A percentile compares a stretch with the other conserved stretches of the same genome.
Conservation (phyloP, 2,113 vertebrate genomes). For the Bombycilla garrulus region DNA sequence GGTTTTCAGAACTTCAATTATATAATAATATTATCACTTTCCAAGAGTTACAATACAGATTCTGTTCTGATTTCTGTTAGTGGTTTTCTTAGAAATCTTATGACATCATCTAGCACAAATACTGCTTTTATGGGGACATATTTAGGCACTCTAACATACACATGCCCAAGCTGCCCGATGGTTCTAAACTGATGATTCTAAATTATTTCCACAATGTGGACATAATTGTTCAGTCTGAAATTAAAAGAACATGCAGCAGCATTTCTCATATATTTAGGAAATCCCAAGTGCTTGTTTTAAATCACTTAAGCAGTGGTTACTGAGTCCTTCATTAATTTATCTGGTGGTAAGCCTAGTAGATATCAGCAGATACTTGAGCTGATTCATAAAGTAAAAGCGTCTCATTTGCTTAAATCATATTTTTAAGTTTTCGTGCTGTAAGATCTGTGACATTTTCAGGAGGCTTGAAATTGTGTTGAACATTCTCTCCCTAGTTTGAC, state of each 20-base stretch:
- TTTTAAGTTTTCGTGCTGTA: not conserved
- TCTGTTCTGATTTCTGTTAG: not conserved
- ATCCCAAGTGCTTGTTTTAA: not conserved
- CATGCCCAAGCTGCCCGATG: not conserved
- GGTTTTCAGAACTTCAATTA: not conserved
- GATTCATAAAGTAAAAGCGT: not conserved
- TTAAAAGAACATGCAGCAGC: not conserved
- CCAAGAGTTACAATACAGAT: not conserved
- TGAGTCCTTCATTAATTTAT: not conserved
- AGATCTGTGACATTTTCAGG: not conserved
- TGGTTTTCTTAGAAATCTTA: not conserved
- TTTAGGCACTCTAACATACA: not conserved
- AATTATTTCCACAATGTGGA: not conserved
- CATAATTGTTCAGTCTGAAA: not conserved
- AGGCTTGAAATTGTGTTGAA: not conserved
- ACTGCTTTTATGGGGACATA: not conserved
- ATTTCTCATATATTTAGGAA: not conserved
- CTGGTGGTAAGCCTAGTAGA: not conserved
- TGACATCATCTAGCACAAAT: rapidly evolving
- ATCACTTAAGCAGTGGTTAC: not conserved
- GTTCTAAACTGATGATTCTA: not conserved
- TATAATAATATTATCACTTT: not conserved
- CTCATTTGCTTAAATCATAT: not conserved
- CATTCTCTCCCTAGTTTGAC: not conserved
- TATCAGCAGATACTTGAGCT: not conserved